phyloP scores from a whole-genome alignment of 2,113 vertebrate genomes.

The Burhinus oedicnemus region DNA sequence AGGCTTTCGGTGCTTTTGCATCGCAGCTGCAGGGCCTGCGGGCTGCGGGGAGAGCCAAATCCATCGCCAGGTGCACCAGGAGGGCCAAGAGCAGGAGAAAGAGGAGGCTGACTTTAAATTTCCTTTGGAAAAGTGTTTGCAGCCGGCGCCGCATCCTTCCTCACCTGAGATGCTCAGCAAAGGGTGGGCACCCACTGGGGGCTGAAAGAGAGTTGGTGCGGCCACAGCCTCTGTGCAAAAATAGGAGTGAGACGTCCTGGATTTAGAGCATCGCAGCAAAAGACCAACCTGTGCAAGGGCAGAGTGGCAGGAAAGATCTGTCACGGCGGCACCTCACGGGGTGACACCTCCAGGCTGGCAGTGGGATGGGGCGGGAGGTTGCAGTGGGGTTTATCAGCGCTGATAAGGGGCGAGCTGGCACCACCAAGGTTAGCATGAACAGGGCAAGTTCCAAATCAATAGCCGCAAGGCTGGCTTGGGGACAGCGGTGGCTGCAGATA shows the following conservation, averaged over 20 bases:
- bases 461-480: background rate
- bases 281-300: background rate
- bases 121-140: conserved; percentile 58
- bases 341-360: background rate
- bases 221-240: background rate
- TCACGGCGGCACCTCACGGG: accelerated
- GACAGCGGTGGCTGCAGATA: background rate
- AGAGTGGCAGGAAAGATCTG: background rate
- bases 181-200: background rate
- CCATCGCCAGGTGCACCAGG: conserved; percentile 75
- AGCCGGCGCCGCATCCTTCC: conserved; percentile 27
- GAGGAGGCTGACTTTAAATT: conserved; percentile 73
- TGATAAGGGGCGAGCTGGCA: conserved; percentile 6
- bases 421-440: conserved; percentile 43
- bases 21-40: background rate
- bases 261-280: background rate
- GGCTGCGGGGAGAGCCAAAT: conserved; percentile 41
- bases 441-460: conserved; percentile 47
- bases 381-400: background rate
- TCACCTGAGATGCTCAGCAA: background rate
- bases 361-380: background rate
- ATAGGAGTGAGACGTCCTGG: background rate
- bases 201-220: background rate
- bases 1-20: background rate
- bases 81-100: conserved; percentile 72